Base-by-base conservation (phyloP, 1,140 invertebrate genomes). In the Scaptodrosophila lebanonensis region DNA sequence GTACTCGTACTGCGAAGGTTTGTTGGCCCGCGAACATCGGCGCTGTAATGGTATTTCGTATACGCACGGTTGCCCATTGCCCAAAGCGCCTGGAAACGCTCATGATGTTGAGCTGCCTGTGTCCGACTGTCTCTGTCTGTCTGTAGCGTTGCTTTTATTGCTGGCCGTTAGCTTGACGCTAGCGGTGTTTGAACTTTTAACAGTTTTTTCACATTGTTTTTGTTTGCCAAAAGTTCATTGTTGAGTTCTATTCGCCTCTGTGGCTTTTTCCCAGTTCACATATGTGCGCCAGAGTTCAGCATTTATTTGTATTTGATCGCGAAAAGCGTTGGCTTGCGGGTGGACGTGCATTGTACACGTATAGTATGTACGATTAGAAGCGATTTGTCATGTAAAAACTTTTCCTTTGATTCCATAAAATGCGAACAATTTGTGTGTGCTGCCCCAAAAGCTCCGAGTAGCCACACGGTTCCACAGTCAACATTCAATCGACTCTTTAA, bases 121-220 rank as follows among this genome's bases (percentile, higher is more conserved):
- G n/a, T n/a, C n/a, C n/a, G n/a, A n/a, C n/a, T n/a, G n/a, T n/a
- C n/a, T 38, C 35, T 38, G 13, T 16, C 3, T 25, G 8, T 25
- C 58, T 57, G 51, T 53, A 47, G 43, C 30, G 12, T 35, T 30
- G 35, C 45, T 62, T 33, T 32, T 48, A 32, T 13, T 22, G 42
- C 29, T 32, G 27, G 32, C 39, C 54, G 72, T 61, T 68, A 65
- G 58, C 64, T 54, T 47, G 40, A 66, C 40, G 63, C 47, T 53
- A 33, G 30, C 33, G 73, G 73, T 64, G 38, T 52, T 73, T 68
- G 73, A 79, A 79, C 68, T 79, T 73, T 79, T 72, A 65, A 72
- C 64, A 59, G 27, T 65, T 73, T 72, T 75, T 62, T 53, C 48
- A 73, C 53, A 68, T 53, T 3, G 32, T 30, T 33, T 42, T 49